Evolutionary conservation across 2,888 invertebrate genomes (phyloP).

Genomic region (Furcula furcula): DNA sequence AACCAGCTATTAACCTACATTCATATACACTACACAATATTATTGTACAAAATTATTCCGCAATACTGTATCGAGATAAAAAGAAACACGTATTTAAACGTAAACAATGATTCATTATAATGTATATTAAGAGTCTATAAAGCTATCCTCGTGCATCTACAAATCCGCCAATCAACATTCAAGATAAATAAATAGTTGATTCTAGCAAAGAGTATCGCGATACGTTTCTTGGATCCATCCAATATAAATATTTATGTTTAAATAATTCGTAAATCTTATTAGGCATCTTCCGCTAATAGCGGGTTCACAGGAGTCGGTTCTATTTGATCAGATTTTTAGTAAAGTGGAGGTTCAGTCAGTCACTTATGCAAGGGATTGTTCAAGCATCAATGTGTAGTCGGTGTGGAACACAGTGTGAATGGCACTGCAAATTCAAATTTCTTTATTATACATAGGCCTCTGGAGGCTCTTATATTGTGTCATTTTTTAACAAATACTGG

Average conservation of each 20-base stretch:
- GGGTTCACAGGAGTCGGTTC: too few species aligned
- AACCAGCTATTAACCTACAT: background rate
- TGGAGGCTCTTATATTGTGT: too few species aligned
- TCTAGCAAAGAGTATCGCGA: slow-evolving; percentile 8
- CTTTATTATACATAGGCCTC: too few species aligned
- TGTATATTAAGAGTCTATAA: slow-evolving; percentile 6
- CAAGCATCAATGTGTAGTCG: too few species aligned
- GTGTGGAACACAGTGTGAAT: too few species aligned
- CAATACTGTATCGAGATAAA: background rate
- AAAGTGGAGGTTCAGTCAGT: too few species aligned
- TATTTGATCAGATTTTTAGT: too few species aligned
- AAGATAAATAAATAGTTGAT: slow-evolving; percentile 17
- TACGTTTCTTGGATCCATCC: slow-evolving; percentile 15
- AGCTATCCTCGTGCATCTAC: slow-evolving; percentile 3
- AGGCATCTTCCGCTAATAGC: slow-evolving; percentile 12
- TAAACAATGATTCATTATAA: slow-evolving; percentile 13
- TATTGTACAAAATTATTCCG: slow-evolving; percentile 8
- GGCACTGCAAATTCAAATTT: too few species aligned
- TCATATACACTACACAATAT: slow-evolving; percentile 3
- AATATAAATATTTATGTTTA: slow-evolving; percentile 37
- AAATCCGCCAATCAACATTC: slow-evolving; percentile 13
- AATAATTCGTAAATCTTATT: slow-evolving; percentile 26
- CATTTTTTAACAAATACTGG: too few species aligned
- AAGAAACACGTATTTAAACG: background rate
- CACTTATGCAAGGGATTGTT: too few species aligned